These are phyloP conservation scores for Drosophila lutescens DNA, from an alignment of 2,888 invertebrate species.

Conservation along the genomic window DNA sequence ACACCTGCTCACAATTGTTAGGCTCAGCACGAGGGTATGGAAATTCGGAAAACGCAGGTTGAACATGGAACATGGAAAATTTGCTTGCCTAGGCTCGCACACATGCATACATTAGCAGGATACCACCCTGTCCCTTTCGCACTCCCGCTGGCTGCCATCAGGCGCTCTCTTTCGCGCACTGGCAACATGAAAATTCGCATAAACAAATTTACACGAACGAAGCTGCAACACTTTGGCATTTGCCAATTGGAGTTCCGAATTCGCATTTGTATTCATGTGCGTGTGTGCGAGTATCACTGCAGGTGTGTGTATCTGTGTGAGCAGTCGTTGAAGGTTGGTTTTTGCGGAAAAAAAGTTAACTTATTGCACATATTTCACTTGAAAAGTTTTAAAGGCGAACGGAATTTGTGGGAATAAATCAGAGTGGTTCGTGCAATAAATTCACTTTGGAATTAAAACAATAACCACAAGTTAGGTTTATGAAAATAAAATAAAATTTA, in stretches of 20 bases:
- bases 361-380: slow-evolving; percentile 14
- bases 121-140: neutral
- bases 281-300: slow-evolving; percentile 5
- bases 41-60: slow-evolving; percentile 38
- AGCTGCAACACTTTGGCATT: slow-evolving; percentile 65
- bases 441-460: neutral
- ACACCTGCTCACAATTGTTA: slow-evolving; percentile 19
- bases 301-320: slow-evolving; percentile 2
- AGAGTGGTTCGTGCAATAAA: slow-evolving; percentile 12
- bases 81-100: slow-evolving; percentile 28
- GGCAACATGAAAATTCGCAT: slow-evolving; percentile 57
- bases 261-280: slow-evolving; percentile 23
- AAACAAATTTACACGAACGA: slow-evolving; percentile 71
- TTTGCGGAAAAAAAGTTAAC: slow-evolving; percentile 31
- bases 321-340: slow-evolving; percentile 25
- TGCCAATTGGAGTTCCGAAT: slow-evolving; percentile 57
- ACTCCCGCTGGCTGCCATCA: neutral
- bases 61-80: slow-evolving; percentile 45
- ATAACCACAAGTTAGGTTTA: too few species aligned
- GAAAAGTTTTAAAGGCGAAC: slow-evolving; percentile 2
- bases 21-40: slow-evolving; percentile 24
- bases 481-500: too few species aligned
- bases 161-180: neutral
- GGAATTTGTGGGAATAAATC: slow-evolving; percentile 11
- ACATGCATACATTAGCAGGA: slow-evolving; percentile 15